Base-by-base conservation (phyloP, 2,888 invertebrate species). In the Torymus aiolomorphi region DNA sequence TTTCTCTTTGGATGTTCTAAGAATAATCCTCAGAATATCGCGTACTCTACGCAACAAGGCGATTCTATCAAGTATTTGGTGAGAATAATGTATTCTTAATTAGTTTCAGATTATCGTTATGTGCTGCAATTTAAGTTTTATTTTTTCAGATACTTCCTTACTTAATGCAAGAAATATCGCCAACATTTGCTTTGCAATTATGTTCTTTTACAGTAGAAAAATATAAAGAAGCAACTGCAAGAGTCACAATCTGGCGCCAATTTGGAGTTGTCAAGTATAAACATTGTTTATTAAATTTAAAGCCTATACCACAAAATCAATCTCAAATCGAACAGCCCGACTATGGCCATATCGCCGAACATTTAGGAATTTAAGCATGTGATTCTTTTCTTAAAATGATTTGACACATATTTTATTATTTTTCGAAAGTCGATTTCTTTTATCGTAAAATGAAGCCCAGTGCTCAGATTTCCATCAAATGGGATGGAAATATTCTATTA, bases 211-310 rank as follows among this genome's bases (percentile, higher is more conserved):
- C 94, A 80, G 94, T 97, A 82, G 95, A 96, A 88, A 92, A 94
- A 71, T 93, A 94, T 84, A 93, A 96, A 82, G 97, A 97, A 91
- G 93, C 95, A 81, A 97, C 97, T 2, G 97, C 96, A 4, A 92
- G 97, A 66, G 95, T 97, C 82, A 95, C 96, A 0, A 94, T 96
- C 77, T 97, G 97, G 97, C 91, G 97, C 72, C 95, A 97, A 89
- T 94, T 96, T 82, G 95, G 95, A 18, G 94, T 97, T 78, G 92
- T 93, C 63, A 92, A 95, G 81, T 93, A 92, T 83, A 80, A 81
- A 66, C 59, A 78, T 63, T 57, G 51, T 16, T 16, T 42, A 14
- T 69, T 62, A 24, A 24, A 24, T 24, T n/a, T n/a, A n/a, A n/a
- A n/a, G n/a, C n/a, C n/a, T n/a, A n/a, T n/a, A n/a, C n/a, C n/a